These are phyloP conservation scores for Machaerirhynchus nigripectus DNA, from an alignment of 2,113 vertebrate species.

Conservation along the genomic window DNA sequence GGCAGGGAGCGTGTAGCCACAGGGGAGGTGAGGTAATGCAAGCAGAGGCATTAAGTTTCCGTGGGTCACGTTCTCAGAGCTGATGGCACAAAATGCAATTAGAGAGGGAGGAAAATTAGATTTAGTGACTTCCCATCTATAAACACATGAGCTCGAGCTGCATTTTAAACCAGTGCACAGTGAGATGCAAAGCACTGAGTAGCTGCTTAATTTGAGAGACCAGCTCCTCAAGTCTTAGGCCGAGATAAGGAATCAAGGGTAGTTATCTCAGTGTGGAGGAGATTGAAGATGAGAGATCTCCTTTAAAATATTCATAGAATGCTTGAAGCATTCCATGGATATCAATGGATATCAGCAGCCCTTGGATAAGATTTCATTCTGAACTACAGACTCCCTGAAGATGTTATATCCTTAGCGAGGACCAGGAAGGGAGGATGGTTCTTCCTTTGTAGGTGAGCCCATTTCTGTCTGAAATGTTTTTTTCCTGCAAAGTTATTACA, in stretches of 20 bases:
- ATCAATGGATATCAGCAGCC: background rate
- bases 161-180: background rate
- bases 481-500: background rate
- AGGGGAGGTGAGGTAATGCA: constrained; percentile 50
- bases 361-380: background rate
- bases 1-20: background rate
- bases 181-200: background rate
- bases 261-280: background rate
- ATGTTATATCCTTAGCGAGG: background rate
- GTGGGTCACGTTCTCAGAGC: constrained; percentile 23
- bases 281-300: background rate
- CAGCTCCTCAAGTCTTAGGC: background rate
- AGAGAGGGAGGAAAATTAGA: constrained; percentile 2
- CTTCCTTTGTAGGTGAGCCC: background rate
- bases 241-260: constrained; percentile 22
- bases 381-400: background rate
- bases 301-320: background rate
- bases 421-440: background rate
- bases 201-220: background rate
- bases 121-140: background rate
- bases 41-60: background rate
- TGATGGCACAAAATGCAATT: constrained; percentile 43
- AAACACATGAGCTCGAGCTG: background rate
- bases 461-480: background rate
- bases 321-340: background rate